Evolutionary conservation across 2,113 vertebrate species (phyloP).

Genomic region (Dendropsophus ebraccatus): DNA sequence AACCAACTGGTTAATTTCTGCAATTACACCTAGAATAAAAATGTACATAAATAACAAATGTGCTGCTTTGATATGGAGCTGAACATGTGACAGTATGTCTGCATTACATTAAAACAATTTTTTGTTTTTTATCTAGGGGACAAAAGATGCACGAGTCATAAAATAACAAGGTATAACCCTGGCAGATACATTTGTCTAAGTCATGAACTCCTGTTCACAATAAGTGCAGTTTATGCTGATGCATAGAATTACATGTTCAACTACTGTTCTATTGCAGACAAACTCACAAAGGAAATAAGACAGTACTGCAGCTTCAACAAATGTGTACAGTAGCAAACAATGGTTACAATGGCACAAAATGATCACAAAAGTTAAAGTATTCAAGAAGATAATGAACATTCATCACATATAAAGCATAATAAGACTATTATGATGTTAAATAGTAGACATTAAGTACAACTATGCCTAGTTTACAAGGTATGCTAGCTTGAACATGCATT

Average conservation of each 20-base stretch:
- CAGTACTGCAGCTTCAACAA: too few relatives aligned
- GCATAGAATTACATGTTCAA: slow-evolving; percentile 1
- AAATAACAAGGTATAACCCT: background rate
- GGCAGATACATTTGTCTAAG: background rate
- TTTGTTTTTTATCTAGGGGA: background rate
- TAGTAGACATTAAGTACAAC: background rate
- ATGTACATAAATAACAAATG: background rate
- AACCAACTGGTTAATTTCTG: background rate
- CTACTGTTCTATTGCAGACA: background rate
- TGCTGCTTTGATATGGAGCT: background rate
- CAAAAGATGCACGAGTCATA: background rate
- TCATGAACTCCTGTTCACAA: background rate
- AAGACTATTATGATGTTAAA: background rate
- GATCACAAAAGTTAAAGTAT: too few relatives aligned
- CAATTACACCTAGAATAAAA: background rate
- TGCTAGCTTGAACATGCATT: background rate
- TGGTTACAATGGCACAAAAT: background rate
- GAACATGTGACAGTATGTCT: background rate
- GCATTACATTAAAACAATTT: background rate
- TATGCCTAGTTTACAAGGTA: background rate
- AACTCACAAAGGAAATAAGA: background rate
- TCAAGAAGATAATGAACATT: too few relatives aligned
- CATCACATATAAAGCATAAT: background rate
- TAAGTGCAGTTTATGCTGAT: background rate
- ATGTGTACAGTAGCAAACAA: background rate